Conservation (phyloP, 2,888 invertebrate species). For the Scotopteryx bipunctaria region DNA sequence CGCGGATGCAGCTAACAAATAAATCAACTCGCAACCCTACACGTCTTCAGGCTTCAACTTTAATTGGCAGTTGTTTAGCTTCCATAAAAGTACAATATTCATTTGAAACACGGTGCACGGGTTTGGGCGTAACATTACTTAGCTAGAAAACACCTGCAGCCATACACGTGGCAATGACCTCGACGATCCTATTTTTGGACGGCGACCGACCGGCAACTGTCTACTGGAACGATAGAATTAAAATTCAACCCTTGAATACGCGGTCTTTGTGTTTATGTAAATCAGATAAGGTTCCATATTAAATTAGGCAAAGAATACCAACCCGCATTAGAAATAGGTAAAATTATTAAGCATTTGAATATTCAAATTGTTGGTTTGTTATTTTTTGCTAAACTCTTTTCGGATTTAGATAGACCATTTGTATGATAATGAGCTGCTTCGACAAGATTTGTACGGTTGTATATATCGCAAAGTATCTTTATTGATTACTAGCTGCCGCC, state of each 20-base stretch:
- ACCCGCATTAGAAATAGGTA: conserved; percentile 25
- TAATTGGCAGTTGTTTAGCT: conserved; percentile 26
- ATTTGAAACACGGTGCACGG: conserved; percentile 20
- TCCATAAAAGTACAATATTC: conserved; percentile 11
- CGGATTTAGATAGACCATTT: conserved; percentile 9
- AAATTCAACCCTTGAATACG: conserved; percentile 41
- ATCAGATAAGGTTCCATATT: conserved; percentile 36
- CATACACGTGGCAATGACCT: conserved; percentile 47
- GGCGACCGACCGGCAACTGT: conserved; percentile 36
- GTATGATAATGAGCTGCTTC: conserved; percentile 21
- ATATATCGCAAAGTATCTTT: conserved; percentile 12
- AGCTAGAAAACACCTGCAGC: conserved; percentile 38
- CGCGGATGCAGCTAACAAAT: conserved; percentile 41
- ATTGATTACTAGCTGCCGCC: no score
- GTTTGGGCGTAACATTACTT: conserved; percentile 33
- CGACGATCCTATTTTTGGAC: conserved; percentile 43
- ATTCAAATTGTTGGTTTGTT: conserved; percentile 18
- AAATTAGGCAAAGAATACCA: conserved; percentile 27
- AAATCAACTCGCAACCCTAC: conserved; percentile 29
- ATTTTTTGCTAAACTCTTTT: conserved; percentile 15
- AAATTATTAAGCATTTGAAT: conserved; percentile 26
- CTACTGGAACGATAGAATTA: conserved; percentile 32
- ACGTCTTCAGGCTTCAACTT: conserved; percentile 10
- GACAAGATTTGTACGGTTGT: conserved; percentile 7
- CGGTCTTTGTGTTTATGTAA: conserved; percentile 37